A percentile compares a stretch with the other conserved stretches of the same genome.
Conservation (phyloP, 2,888 invertebrate species). For the Chymomyza fuscimana region DNA sequence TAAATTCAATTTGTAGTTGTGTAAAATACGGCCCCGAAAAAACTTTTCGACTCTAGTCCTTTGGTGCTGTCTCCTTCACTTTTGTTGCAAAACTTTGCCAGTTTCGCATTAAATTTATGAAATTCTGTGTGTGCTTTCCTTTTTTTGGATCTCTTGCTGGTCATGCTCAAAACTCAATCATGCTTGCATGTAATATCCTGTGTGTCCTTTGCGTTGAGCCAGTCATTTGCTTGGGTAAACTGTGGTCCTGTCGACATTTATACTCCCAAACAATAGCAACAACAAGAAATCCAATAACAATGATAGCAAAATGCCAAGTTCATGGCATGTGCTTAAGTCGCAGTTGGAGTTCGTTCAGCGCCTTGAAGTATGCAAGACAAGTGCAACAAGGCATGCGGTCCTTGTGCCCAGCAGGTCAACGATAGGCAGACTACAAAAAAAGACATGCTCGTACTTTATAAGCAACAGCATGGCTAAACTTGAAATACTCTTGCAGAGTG, state of each 20-base stretch:
- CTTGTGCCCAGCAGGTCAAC: not conserved
- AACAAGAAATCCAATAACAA: conserved; percentile 45
- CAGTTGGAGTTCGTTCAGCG: conserved; percentile 38
- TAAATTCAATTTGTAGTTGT: conserved; percentile 75
- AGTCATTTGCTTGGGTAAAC: conserved; percentile 77
- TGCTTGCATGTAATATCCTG: conserved; percentile 70
- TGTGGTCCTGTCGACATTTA: conserved; percentile 61
- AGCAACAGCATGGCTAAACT: not conserved
- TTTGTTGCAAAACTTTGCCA: conserved; percentile 30
- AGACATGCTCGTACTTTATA: conserved; percentile 14
- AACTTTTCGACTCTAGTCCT: conserved; percentile 25
- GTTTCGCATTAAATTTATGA: conserved; percentile 71
- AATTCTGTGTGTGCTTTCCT: conserved; percentile 44
- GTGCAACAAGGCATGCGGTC: conserved; percentile 56
- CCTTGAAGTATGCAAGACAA: conserved; percentile 60
- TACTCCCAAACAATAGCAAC: conserved; percentile 46
- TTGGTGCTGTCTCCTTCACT: not conserved
- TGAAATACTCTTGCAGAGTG: not conserved
- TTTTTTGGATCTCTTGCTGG: not conserved
- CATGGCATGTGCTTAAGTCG: conserved; percentile 47
- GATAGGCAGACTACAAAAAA: conserved; percentile 38
- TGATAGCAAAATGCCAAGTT: conserved; percentile 67
- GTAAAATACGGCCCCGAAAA: conserved; percentile 58
- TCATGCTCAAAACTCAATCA: conserved; percentile 69
- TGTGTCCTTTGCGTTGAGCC: conserved; percentile 45